These are phyloP conservation scores for Pogonocherus hispidulus DNA, from an alignment of 2,888 invertebrate genomes.

Conservation along the genomic window DNA sequence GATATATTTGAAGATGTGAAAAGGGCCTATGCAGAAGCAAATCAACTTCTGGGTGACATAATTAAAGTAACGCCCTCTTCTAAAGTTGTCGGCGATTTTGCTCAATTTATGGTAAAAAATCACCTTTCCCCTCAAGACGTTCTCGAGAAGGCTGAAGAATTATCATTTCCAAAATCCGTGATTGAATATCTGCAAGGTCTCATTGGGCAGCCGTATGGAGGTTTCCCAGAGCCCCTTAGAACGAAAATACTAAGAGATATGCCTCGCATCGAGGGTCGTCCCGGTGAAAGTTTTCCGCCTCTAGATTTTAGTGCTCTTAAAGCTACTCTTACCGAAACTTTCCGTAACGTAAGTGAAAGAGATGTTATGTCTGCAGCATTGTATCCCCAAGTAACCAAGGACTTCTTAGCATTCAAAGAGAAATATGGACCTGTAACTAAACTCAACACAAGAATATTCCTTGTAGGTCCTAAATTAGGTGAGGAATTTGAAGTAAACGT, in stretches of 20 bases:
- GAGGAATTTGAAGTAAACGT: slow-evolving; percentile 91
- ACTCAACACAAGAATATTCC: slow-evolving; percentile 94
- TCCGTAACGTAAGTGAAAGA: slow-evolving; percentile 80
- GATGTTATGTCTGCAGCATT: slow-evolving; percentile 98
- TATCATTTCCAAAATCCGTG: slow-evolving; percentile 98
- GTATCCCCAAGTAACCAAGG: slow-evolving; percentile 94
- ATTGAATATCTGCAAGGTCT: slow-evolving; percentile 97
- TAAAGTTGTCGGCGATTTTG: slow-evolving; percentile 98
- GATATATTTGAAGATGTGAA: slow-evolving; percentile 98
- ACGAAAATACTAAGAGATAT: slow-evolving; percentile 87
- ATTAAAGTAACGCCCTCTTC: slow-evolving; percentile 99
- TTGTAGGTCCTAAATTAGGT: slow-evolving; percentile 93
- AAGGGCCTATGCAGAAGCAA: slow-evolving; percentile 94
- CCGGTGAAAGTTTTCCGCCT: slow-evolving; percentile 86
- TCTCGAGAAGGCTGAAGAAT: slow-evolving; percentile 88
- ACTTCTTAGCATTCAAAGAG: slow-evolving; percentile 88
- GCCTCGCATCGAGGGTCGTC: slow-evolving; percentile 90
- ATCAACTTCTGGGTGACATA: slow-evolving; percentile 93
- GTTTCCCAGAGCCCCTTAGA: slow-evolving; percentile 98
- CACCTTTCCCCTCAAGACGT: slow-evolving; percentile 89
- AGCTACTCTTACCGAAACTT: slow-evolving; percentile 81
- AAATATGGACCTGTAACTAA: slow-evolving; percentile 96
- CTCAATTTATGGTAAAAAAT: slow-evolving; percentile 99
- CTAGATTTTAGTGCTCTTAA: slow-evolving; percentile 89
- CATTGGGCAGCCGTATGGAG: slow-evolving; percentile 95